Evolutionary conservation across 2,888 invertebrate species (phyloP), one percentile per base, ranked within the genome.

Genomic region (Sinodicranocentrus sp.): DNA sequence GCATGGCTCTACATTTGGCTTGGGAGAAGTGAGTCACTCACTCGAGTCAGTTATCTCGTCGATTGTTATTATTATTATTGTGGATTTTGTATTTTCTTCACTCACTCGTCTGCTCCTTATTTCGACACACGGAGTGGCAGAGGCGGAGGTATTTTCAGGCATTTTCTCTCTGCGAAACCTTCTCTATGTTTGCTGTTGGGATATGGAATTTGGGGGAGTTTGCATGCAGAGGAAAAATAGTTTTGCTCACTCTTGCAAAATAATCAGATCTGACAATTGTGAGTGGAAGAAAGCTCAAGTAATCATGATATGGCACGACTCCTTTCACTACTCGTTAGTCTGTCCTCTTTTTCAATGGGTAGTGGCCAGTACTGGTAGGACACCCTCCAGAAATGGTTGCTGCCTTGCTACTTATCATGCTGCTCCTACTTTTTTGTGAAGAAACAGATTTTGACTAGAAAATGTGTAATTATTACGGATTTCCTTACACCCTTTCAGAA

Each of bases 201-300:
- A n/a, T n/a, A 52, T 52, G 54, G 1, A 17, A 6, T 19, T 10
- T 10, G 19, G 21, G 21, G 15, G 21, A 54, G 54, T 17, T 54
- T 17, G 19, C 19, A 19, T 21, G n/a, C 13, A 6, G 39, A 39
- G 39, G 39, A 39, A 39, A 39, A 39, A 39, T 8, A 48, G 48
- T 48, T 72, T 57, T 72, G 57, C 25, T 72, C 72, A 57, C 72
- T 72, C 72, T 57, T n/a, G 72, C 72, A 72, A 72, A 72, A 72
- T 72, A 72, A 72, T 72, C 44, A 72, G 48, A 28, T 72, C 33
- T 72, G 72, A 72, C 54, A 72, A 72, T 25, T 52, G 33, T 43
- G 39, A 70, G 72, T 72, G 72, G 39, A 72, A 72, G 19, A 68
- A 54, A 71, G 71, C 71, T 71, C 28, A 54, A 71, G 72, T 57